phyloP scores from a whole-genome alignment of 2,888 invertebrate genomes.

The Oasisia sp. region DNA sequence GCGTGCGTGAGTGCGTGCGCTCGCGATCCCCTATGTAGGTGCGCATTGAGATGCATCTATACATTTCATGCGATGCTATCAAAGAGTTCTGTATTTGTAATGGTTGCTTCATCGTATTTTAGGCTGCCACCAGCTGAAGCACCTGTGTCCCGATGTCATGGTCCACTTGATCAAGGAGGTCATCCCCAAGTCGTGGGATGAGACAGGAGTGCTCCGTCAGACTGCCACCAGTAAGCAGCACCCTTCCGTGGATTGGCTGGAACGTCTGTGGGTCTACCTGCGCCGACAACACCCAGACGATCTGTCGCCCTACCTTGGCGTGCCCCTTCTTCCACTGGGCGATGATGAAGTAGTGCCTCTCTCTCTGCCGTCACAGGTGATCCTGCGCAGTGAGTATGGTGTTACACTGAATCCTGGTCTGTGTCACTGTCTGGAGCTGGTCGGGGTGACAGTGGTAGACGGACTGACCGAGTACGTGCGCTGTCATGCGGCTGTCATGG shows the following conservation, averaged over 20 bases:
- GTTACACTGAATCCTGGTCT: conserved; percentile 27
- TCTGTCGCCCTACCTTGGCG: conserved; percentile 33
- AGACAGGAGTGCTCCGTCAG: too few relatives aligned
- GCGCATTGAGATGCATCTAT: not conserved
- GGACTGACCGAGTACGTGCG: conserved; percentile 35
- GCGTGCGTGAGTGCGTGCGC: not conserved
- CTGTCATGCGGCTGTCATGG: conserved; percentile 38
- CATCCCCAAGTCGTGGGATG: too few relatives aligned
- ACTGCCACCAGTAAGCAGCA: not conserved
- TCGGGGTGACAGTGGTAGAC: conserved; percentile 34
- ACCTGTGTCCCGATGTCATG: too few relatives aligned
- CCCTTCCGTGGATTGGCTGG: conserved; percentile 34
- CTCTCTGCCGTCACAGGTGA: conserved; percentile 23
- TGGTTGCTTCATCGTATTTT: not conserved
- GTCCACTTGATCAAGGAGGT: too few relatives aligned
- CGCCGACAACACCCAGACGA: conserved; percentile 38
- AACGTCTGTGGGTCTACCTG: conserved; percentile 42
- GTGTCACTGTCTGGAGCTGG: conserved; percentile 25
- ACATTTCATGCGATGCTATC: not conserved
- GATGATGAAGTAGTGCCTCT: conserved; percentile 31
- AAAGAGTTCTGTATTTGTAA: not conserved
- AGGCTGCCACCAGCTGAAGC: too few relatives aligned
- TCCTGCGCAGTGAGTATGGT: conserved; percentile 33
- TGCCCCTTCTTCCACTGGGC: conserved; percentile 40
- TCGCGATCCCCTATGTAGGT: too few relatives aligned